Conservation (phyloP, 2,888 invertebrate genomes). For the Quadriops clusia region DNA sequence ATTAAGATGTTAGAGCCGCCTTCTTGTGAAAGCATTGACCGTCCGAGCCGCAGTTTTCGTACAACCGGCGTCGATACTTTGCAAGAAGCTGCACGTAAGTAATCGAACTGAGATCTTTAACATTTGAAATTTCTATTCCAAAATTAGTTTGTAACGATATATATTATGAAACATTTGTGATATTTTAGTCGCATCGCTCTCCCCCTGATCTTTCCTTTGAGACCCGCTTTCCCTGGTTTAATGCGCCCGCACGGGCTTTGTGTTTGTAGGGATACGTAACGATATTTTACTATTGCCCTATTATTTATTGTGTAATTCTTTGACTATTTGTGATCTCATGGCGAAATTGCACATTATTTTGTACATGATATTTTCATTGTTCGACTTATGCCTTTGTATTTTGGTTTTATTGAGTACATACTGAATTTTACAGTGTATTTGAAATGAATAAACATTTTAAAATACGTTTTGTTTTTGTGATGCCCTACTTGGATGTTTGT, state of each 20-base stretch:
- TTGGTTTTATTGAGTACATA: constrained; percentile 14
- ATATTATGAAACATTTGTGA: constrained; percentile 20
- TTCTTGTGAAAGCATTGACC: too few species aligned
- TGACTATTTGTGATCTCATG: constrained; percentile 16
- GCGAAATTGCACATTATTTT: constrained; percentile 18
- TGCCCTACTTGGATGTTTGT: too few species aligned
- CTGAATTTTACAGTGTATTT: constrained; percentile 32
- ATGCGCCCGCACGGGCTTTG: constrained; percentile 12
- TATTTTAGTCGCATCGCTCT: constrained; percentile 20
- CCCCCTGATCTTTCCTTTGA: constrained; percentile 6
- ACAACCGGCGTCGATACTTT: too few species aligned
- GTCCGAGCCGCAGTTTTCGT: too few species aligned
- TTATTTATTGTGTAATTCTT: not conserved
- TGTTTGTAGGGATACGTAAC: constrained; percentile 13
- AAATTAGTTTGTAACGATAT: constrained; percentile 15
- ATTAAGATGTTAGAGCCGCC: too few species aligned
- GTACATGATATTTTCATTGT: constrained; percentile 11
- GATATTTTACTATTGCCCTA: constrained; percentile 12
- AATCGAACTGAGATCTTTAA: constrained; percentile 9
- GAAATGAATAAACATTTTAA: constrained; percentile 31
- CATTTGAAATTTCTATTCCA: constrained; percentile 5
- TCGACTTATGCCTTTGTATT: constrained; percentile 7
- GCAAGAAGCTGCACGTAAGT: too few species aligned
- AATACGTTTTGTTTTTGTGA: constrained; percentile 13
- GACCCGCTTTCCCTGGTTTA: constrained; percentile 1